Evolutionary conservation across 2,888 invertebrate genomes (phyloP), one percentile per base, ranked within the genome.

Genomic region (Noctua pronuba): DNA sequence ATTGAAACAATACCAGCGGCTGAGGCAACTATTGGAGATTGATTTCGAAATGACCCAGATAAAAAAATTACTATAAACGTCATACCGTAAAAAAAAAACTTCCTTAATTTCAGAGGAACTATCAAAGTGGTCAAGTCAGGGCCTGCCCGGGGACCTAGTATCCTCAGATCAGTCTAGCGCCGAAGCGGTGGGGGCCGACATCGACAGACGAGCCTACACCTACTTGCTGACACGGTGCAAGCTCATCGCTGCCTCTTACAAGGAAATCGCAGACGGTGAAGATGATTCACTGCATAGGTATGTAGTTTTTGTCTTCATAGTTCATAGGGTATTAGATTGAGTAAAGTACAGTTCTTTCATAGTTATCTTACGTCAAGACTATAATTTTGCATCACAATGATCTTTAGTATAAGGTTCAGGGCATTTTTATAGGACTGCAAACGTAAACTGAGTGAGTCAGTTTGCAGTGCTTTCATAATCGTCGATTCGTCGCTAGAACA

Each of bases 171-270:
- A 90, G 0, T 70, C 80, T 0, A 93, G 93, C 46, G 82, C 92
- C 0, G 83, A 82, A 1, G 90, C 89, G 0, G 95, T 95, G 1
- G 95, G 95, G 1, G 82, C 88, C 0, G 90, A 80, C 5, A 82
- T 95, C 13, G 95, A 96, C 72, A 88, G 90, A 0, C 94, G 95
- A 68, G 96, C 96, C 0, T 92, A 94, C 87, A 89, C 91, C 0
- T 97, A 96, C 85, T 89, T 97, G 24, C 84, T 93, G n/a, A 96
- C 95, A 0, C 89, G 97, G 0, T 96, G 96, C 84, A 90, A 90
- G 16, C 94, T 97, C 6, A 83, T 97, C 38, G 89, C 87, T 28
- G 92, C 94, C 0, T 87, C 94, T 0, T 96, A 96, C 82, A 91
- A 89, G 69, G 82, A 87, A 0, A 79, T 69, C 6, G 84, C 31